Conservation (phyloP, 2,797 vertebrate species). For the Typhlichthys eigenmanni region DNA sequence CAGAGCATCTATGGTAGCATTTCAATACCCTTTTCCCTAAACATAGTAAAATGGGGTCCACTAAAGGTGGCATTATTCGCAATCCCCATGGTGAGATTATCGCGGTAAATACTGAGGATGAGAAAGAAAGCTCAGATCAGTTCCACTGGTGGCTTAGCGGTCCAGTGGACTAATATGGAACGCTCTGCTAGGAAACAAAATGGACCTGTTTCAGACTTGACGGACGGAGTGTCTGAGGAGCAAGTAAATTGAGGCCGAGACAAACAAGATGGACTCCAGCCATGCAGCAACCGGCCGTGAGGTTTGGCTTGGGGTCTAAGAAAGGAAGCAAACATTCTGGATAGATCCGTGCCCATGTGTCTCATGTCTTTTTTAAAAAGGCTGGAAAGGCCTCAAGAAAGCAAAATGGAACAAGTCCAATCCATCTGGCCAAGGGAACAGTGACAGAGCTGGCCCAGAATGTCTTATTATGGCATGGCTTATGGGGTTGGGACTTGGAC, state of each 20-base stretch:
- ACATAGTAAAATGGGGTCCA: too few species aligned
- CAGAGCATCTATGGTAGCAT: too few species aligned
- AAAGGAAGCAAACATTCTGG: conserved; percentile 12
- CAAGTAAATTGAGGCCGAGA: not conserved
- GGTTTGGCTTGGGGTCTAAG: conserved; percentile 9
- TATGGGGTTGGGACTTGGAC: conserved; percentile 36
- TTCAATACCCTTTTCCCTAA: too few species aligned
- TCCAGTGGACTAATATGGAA: conserved; percentile 8
- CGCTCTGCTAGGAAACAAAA: conserved; percentile 12
- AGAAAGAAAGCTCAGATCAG: not conserved
- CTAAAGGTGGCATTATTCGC: not conserved
- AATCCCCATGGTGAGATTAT: conserved; percentile 1
- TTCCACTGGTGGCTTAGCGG: not conserved
- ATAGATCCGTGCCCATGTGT: conserved; percentile 8
- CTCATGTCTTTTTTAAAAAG: conserved; percentile 16
- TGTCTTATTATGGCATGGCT: conserved; percentile 23
- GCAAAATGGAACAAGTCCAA: conserved; percentile 26
- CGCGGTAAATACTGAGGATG: not conserved
- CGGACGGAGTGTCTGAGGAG: conserved; percentile 16
- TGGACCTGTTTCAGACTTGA: conserved; percentile 34
- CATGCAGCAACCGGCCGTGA: conserved; percentile 2
- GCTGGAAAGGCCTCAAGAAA: conserved; percentile 11
- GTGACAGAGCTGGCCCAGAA: conserved; percentile 33
- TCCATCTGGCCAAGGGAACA: conserved; percentile 23
- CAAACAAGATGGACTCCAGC: conserved; percentile 4